Evolutionary conservation across 2,797 vertebrate genomes (phyloP).

Genomic region (Lacerta viridis): DNA sequence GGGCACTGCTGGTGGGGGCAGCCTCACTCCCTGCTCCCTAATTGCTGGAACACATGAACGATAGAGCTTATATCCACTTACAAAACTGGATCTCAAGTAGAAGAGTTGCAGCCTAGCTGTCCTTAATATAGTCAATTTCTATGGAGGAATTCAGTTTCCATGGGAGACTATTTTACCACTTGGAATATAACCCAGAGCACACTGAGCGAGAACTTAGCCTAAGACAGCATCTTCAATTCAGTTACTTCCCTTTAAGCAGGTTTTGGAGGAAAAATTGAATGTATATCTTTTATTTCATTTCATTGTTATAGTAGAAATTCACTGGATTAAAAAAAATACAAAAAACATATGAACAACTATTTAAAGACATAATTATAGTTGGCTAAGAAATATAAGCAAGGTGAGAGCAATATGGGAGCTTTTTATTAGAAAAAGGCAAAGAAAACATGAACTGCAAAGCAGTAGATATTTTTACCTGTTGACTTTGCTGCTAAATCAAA

Average conservation of each 20-base stretch:
- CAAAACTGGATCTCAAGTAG: too few relatives aligned
- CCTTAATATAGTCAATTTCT: too few relatives aligned
- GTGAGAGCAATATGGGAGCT: neutral
- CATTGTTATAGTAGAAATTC: neutral
- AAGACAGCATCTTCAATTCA: neutral
- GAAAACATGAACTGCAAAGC: conserved; percentile 34
- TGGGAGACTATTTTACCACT: neutral
- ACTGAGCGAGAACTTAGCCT: neutral
- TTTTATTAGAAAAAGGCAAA: conserved; percentile 42
- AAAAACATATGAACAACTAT: neutral
- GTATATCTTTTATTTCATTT: neutral
- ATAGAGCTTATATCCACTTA: too few relatives aligned
- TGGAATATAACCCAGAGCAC: neutral
- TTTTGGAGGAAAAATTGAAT: neutral
- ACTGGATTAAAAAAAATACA: neutral
- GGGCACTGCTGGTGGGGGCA: too few relatives aligned
- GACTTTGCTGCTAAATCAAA: conserved; percentile 67
- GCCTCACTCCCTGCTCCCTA: too few relatives aligned
- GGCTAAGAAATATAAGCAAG: neutral
- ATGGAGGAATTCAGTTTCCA: too few relatives aligned
- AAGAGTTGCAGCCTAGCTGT: too few relatives aligned
- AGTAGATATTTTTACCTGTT: conserved; percentile 58
- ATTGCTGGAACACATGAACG: too few relatives aligned
- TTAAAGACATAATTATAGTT: neutral
- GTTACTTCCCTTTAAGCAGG: neutral